phyloP scores from a whole-genome alignment of 1,140 invertebrate species.

The Probaryconus sp. region DNA sequence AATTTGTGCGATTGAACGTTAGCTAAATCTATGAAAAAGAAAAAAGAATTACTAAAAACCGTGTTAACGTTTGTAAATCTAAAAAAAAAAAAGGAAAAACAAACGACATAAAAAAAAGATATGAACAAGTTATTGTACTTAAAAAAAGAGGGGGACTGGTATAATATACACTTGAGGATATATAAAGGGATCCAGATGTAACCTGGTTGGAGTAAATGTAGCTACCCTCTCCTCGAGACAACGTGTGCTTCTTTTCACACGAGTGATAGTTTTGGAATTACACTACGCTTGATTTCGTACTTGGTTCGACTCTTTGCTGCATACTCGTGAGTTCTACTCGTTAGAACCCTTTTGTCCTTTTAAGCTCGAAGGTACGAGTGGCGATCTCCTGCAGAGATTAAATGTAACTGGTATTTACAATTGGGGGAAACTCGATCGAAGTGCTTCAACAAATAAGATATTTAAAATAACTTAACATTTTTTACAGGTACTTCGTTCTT shows the following conservation, averaged over 20 bases:
- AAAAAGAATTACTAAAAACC: no score
- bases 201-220: conserved; percentile 5
- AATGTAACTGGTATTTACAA: conserved; percentile 52
- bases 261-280: conserved; percentile 57
- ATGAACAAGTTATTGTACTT: conserved; percentile 17
- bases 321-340: conserved; percentile 32
- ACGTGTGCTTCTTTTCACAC: conserved; percentile 50
- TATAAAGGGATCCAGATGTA: conserved; percentile 52
- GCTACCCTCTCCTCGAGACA: conserved; percentile 30
- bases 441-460: conserved; percentile 35
- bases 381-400: conserved; percentile 42
- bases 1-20: conserved; percentile 28
- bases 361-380: conserved; percentile 31
- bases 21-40: conserved; percentile 3
- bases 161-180: conserved; percentile 37
- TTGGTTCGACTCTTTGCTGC: conserved; percentile 10
- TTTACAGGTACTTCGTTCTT: conserved; percentile 8
- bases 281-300: conserved; percentile 40
- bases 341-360: conserved; percentile 52
- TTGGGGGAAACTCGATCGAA: conserved; percentile 30
- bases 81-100: no score
- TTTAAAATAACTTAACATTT: conserved; percentile 36
- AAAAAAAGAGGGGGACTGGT: conserved; percentile 26
- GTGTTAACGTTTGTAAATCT: no score
- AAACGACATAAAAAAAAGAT: neutral